Conservation (phyloP, 2,797 vertebrate species). For the Australoheros facetus region DNA sequence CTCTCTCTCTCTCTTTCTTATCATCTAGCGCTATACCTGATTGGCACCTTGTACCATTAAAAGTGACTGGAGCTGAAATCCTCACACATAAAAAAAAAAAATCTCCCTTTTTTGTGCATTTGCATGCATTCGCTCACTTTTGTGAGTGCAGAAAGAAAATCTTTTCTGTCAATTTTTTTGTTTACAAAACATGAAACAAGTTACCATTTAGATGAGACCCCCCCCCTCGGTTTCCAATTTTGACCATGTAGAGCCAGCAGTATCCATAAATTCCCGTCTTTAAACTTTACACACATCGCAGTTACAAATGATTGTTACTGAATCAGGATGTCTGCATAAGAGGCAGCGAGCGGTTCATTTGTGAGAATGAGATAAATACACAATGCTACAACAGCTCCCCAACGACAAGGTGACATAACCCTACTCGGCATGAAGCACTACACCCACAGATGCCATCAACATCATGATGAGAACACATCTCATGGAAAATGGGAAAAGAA, state of each 20-base stretch:
- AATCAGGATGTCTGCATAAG: conserved; percentile 19
- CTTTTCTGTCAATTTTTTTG: background rate
- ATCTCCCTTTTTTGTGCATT: background rate
- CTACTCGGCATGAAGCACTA: conserved; percentile 63
- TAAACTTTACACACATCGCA: background rate
- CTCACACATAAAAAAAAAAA: background rate
- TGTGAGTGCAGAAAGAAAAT: background rate
- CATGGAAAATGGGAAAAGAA: conserved; percentile 15
- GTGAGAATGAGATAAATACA: conserved; percentile 41
- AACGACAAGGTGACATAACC: conserved; percentile 66
- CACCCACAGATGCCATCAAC: conserved; percentile 62
- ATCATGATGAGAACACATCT: conserved; percentile 44
- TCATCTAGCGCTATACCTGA: background rate
- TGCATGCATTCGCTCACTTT: background rate
- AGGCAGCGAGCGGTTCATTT: conserved; percentile 11
- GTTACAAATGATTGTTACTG: background rate
- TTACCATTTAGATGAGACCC: background rate
- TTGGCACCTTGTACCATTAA: background rate
- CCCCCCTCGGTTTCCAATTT: background rate
- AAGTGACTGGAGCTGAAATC: conserved; percentile 3
- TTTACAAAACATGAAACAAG: background rate
- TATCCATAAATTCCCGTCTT: background rate
- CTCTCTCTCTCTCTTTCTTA: background rate
- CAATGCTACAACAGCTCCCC: conserved; percentile 45
- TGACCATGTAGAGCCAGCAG: background rate